phyloP scores from a whole-genome alignment of 1,140 invertebrate species.

The Stegodyphus mimosarum region DNA sequence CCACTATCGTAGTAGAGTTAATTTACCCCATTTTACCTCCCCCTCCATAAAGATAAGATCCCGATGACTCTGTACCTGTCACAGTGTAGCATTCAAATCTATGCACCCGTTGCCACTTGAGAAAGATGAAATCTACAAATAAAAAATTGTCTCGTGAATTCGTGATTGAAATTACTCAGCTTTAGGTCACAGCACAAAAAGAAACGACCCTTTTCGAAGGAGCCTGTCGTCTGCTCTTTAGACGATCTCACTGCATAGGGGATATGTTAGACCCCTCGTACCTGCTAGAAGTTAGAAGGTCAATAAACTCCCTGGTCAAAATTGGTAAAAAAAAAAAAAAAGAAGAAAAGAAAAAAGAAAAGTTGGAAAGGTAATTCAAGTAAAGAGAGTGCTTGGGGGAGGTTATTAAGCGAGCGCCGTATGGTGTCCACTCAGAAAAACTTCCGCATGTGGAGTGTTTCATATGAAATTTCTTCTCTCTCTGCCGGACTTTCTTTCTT shows the following conservation, averaged over 20 bases:
- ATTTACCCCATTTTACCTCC: too few relatives aligned
- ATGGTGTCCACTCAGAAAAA: constrained; percentile 33
- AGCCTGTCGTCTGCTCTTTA: not conserved
- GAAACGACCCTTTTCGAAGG: not conserved
- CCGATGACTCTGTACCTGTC: not conserved
- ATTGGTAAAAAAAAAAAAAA: constrained; percentile 2
- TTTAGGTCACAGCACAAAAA: not conserved
- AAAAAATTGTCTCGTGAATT: not conserved
- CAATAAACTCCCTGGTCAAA: constrained; percentile 35
- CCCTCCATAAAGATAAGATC: too few relatives aligned
- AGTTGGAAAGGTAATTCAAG: not conserved
- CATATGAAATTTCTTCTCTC: too few relatives aligned
- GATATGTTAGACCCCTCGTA: not conserved
- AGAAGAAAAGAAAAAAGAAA: constrained; percentile 5
- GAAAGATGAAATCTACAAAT: not conserved
- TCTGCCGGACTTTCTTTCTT: too few relatives aligned
- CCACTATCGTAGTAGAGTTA: too few relatives aligned
- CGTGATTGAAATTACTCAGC: not conserved
- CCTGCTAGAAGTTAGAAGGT: not conserved
- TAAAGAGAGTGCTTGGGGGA: not conserved
- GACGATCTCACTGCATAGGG: not conserved
- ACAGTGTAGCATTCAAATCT: not conserved
- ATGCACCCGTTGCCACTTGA: constrained; percentile 35
- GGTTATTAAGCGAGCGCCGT: constrained; percentile 10
- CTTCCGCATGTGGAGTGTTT: constrained; percentile 27